phyloP scores from a whole-genome alignment of 2,797 vertebrate genomes.

The Propithecus perrieri region DNA sequence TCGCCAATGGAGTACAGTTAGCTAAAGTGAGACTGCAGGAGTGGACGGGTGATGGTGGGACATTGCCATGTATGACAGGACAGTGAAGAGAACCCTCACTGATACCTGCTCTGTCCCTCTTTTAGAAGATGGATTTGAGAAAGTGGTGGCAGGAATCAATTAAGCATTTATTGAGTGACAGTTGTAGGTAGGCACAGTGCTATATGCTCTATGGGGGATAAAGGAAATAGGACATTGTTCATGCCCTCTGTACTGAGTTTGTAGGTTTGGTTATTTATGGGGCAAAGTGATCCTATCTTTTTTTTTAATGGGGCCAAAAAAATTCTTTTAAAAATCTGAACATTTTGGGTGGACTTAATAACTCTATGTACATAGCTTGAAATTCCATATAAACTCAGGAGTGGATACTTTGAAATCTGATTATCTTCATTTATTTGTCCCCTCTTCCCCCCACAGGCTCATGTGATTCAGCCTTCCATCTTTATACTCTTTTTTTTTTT shows the following conservation, averaged over 20 bases:
- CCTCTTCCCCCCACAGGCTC: background rate
- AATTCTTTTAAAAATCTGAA: slow-evolving; percentile 6
- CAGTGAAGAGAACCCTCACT: no score
- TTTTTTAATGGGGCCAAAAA: background rate
- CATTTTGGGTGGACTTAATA: background rate
- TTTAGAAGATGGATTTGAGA: background rate
- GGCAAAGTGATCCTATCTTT: background rate
- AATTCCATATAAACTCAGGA: slow-evolving; percentile 14
- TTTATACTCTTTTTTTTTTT: background rate
- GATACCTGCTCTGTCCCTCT: background rate
- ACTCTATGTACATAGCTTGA: background rate
- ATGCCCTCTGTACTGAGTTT: background rate
- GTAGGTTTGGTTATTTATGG: background rate
- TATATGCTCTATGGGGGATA: background rate
- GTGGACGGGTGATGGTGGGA: background rate
- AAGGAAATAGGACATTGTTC: background rate
- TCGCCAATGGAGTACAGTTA: background rate
- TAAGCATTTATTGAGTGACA: no score
- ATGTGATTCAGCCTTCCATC: background rate
- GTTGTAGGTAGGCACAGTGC: background rate
- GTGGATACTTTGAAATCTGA: background rate
- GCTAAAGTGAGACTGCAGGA: background rate
- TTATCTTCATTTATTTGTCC: background rate
- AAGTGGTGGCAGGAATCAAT: background rate
- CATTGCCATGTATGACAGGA: background rate